phyloP scores from a whole-genome alignment of 1,140 invertebrate species.

The Melanaphis sacchari region DNA sequence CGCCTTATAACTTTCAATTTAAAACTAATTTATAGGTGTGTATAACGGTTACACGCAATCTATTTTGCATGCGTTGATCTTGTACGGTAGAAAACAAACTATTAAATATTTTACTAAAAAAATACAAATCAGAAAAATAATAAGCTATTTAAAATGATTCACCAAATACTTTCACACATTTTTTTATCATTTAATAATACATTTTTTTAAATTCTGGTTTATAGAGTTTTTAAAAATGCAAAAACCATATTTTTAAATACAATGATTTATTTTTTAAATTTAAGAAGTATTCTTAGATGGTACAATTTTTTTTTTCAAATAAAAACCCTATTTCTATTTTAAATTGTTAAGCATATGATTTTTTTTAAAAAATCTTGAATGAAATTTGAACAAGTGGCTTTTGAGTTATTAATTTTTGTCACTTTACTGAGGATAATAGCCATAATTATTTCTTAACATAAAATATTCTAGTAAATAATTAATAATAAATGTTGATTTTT shows the following conservation, averaged over 20 bases:
- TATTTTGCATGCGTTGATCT: background rate
- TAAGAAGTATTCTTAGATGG: background rate
- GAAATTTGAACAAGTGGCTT: background rate
- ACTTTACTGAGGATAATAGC: background rate
- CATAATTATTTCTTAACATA: no score
- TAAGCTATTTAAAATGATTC: background rate
- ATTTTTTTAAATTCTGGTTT: background rate
- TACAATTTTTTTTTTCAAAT: background rate
- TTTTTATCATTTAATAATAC: background rate
- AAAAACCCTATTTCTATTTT: background rate
- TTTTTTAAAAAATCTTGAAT: background rate
- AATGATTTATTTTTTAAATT: background rate
- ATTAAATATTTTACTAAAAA: background rate
- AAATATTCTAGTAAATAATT: no score
- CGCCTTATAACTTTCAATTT: background rate
- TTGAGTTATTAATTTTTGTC: background rate
- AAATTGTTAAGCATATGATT: background rate
- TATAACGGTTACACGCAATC: background rate
- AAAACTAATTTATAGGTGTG: background rate
- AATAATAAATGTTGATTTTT: no score
- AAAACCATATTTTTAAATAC: background rate
- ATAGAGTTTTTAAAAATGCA: background rate
- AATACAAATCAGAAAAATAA: background rate
- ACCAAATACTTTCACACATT: background rate
- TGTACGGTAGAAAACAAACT: background rate